phyloP scores from a whole-genome alignment of 1,140 invertebrate genomes.

The Achatina immaculata region DNA sequence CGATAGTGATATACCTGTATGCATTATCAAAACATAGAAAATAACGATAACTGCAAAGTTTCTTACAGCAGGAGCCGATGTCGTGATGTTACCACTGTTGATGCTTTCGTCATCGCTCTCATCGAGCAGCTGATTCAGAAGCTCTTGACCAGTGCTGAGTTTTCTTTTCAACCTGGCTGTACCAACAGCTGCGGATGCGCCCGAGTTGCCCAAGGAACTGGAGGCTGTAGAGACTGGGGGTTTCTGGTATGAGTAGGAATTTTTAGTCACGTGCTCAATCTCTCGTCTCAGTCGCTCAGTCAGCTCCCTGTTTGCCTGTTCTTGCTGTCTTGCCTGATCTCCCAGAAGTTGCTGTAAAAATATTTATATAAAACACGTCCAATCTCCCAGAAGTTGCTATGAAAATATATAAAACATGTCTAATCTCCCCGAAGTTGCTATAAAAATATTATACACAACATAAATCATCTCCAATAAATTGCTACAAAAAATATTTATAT shows the following conservation, averaged over 20 bases:
- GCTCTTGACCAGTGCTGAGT: conserved; percentile 75
- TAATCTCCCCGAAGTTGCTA: no score
- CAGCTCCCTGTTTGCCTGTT: conserved; percentile 77
- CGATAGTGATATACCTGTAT: no score
- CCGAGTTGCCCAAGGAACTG: not conserved
- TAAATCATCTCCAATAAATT: no score
- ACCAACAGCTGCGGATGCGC: not conserved
- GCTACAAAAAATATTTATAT: no score
- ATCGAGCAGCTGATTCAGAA: conserved; percentile 83
- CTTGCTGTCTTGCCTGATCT: conserved; percentile 85
- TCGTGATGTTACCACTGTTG: conserved; percentile 38
- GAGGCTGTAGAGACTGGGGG: not conserved
- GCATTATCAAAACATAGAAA: not conserved
- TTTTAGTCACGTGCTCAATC: not conserved
- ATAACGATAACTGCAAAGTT: not conserved
- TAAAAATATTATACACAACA: no score
- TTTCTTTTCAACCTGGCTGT: not conserved
- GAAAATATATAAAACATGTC: no score
- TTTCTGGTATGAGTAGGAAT: not conserved
- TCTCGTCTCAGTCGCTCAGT: conserved; percentile 29
- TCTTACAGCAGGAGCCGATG: conserved; percentile 62
- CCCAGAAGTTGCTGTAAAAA: conserved; percentile 81
- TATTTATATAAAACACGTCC: conserved; percentile 1
- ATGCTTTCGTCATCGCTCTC: conserved; percentile 71
- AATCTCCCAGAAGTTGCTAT: no score